Evolutionary conservation across 1,140 invertebrate genomes (phyloP), one percentile per base, ranked within the genome.

Genomic region (Trichonephila inaurata): DNA sequence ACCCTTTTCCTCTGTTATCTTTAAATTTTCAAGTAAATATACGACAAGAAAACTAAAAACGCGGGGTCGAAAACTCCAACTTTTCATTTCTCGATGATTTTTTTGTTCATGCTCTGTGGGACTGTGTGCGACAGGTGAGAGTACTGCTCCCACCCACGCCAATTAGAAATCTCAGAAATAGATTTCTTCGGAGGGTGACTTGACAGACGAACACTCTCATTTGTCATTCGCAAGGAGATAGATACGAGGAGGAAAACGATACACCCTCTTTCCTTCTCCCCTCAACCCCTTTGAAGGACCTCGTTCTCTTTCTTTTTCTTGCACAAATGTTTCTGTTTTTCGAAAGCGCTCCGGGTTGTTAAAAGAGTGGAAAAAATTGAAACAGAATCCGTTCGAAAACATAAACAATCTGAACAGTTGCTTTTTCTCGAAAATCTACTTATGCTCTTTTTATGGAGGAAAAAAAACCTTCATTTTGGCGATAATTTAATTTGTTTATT

Each of bases 131-230:
- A 81, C n/a, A 28, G 77, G 77, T 81, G 77, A 81, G 77, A 28
- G 16, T 12, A 33, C 77, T 21, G 28, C 77, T 28, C 28, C 77
- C 77, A 28, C 77, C 77, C 18, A 81, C 77, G 77, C 28, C 77
- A 81, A 81, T 81, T 81, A 81, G 77, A 81, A 66, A 44, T 81
- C 77, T 81, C 77, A 81, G 77, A 81, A 81, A 81, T 81, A 81
- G 77, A 81, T 40, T 18, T 81, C 77, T 66, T 12, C n/a, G 64
- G 64, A 66, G 40, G 77, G 40, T 81, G 33, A 81, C 72, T 81
- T 81, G 72, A 81, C 72, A 81, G 24, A 81, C 72, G 72, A 81
- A 81, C 72, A 81, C 18, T 81, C 72, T 28, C 72, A 81, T 81
- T 81, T 40, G 33, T 81, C 72, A 81, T 81, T 28, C 24, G 72